Base-by-base conservation (phyloP, 2,888 invertebrate species). In the Artemia sinica region DNA sequence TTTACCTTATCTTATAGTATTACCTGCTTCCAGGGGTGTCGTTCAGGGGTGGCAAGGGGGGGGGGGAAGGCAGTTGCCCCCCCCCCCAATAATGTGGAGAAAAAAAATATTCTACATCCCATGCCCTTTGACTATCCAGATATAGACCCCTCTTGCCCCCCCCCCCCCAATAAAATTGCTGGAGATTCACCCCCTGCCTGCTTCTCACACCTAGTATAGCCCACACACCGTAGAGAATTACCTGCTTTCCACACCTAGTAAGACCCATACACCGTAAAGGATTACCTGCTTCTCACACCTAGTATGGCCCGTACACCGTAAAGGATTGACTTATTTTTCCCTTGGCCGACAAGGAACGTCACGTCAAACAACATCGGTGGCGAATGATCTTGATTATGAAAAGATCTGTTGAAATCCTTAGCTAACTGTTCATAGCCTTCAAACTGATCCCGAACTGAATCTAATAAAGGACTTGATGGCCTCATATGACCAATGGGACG, bases 401-500 rank as follows among this genome's bases (percentile, higher is more conserved):
- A 93, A 74, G 89, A 89, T 74, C 86, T 82, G 10, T 91, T 89
- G 77, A 93, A 93, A 79, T 93, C 93, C 79, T 91, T 91, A 51
- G 92, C 91, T 70, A 93, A 81, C 77, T 91, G 91, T 78, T 93
- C 93, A 79, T 92, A 91, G 79, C 91, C 91, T 79, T 93, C 93
- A 77, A 93, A 93, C 76, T 91, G 88, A 80, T 93, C 93, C 74
- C 92, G 82, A 63, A 93, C 92, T 8, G 91, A 91, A 79, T 94
- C 93, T 73, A 93, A 81, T 52, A 94, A 82, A 0, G 93, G 93
- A 28, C 91, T 91, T 0, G 91, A 92, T 1, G 93, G 92, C 75
- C 93, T 82, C 92, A 92, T 92, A 78, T 92, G 92, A 68, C 88
- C 93, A 72, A 93, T 92, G 13, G 93, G 93, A 75, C 93, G 83